Evolutionary conservation across 1,140 invertebrate genomes (phyloP).

Genomic region (Drosophila sproati): DNA sequence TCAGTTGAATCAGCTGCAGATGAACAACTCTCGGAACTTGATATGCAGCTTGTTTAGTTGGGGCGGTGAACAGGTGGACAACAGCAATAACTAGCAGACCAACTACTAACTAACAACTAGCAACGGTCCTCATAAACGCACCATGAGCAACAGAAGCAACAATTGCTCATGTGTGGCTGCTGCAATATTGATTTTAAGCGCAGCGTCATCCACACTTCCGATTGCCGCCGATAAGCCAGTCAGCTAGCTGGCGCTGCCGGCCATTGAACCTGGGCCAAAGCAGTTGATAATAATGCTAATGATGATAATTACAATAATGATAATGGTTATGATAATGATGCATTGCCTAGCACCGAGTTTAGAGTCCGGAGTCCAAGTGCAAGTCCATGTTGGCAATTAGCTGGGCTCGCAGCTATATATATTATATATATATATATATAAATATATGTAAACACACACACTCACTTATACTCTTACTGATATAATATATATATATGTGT

Average conservation of each 20-base stretch:
- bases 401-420: neutral
- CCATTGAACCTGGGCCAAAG: constrained; percentile 21
- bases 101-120: neutral
- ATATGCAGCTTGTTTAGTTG: constrained; percentile 21
- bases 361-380: constrained; percentile 21
- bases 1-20: constrained; percentile 9
- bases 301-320: constrained; percentile 1
- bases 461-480: neutral
- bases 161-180: constrained; percentile 39
- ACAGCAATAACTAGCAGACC: neutral
- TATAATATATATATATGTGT: neutral
- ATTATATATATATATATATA: neutral
- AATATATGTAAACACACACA: neutral
- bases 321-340: constrained; percentile 13
- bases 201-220: constrained; percentile 49
- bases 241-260: neutral
- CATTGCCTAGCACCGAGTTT: neutral
- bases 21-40: constrained; percentile 22
- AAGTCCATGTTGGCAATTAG: constrained; percentile 40
- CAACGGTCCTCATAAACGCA: constrained; percentile 20
- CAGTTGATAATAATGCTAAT: neutral
- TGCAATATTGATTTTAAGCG: constrained; percentile 37
- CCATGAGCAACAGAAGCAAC: constrained; percentile 27
- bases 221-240: constrained; percentile 36
- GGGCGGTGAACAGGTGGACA: constrained; percentile 9